Percentiles rank a stretch among this genome's conserved stretches.
Conservation (phyloP, 2,797 vertebrate species). For the Eremophila alpestris region DNA sequence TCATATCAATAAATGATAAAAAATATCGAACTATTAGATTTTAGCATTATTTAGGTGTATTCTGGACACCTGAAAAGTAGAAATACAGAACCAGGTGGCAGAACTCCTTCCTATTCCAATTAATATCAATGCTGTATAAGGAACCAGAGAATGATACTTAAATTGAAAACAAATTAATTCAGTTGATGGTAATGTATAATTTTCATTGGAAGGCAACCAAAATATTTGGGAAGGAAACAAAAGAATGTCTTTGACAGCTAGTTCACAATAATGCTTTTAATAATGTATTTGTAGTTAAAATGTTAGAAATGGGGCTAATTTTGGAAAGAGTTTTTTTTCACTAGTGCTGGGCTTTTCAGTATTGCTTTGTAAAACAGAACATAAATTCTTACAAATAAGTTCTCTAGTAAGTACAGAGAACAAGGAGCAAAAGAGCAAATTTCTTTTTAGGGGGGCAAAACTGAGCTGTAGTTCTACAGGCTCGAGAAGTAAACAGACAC, state of each 20-base stretch:
- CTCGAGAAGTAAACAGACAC: not conserved
- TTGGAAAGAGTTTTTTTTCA: not conserved
- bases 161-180: slow-evolving; percentile 36
- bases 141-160: not conserved
- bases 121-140: not conserved
- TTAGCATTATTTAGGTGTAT: not conserved
- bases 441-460: not conserved
- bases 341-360: not conserved
- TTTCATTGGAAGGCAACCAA: slow-evolving; percentile 25
- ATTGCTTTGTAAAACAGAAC: not conserved
- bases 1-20: not conserved
- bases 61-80: not conserved
- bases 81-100: not conserved
- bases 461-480: not conserved
- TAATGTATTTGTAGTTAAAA: slow-evolving; percentile 39
- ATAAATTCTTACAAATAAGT: not conserved
- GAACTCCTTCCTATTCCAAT: not conserved
- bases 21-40: not conserved
- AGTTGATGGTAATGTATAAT: slow-evolving; percentile 32
- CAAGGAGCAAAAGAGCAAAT: not conserved
- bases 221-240: slow-evolving; percentile 57
- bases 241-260: slow-evolving; percentile 19
- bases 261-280: slow-evolving; percentile 10
- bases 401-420: not conserved
- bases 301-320: slow-evolving; percentile 23